These are phyloP conservation scores for Alfaro cultratus DNA, from an alignment of 2,797 vertebrate species.

Conservation along the genomic window DNA sequence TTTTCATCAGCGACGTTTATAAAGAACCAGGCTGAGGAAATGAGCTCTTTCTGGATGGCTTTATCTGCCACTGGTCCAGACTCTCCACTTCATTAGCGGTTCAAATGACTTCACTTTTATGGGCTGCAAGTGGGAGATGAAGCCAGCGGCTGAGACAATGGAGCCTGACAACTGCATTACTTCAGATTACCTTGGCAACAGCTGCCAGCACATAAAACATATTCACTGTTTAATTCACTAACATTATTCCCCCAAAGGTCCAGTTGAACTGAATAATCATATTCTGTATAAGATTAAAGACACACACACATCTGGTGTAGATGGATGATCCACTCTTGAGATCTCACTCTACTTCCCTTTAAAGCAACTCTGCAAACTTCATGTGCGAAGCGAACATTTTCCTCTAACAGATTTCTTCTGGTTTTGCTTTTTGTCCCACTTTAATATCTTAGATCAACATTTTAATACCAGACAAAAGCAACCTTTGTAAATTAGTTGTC, in stretches of 20 bases:
- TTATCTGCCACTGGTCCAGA: constrained; percentile 70
- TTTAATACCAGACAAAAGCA: not conserved
- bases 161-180: constrained; percentile 76
- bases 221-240: constrained; percentile 29
- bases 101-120: constrained; percentile 77
- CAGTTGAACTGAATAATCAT: constrained; percentile 45
- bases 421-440: not conserved
- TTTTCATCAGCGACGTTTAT: constrained; percentile 36
- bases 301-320: constrained; percentile 6
- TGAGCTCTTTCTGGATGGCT: constrained; percentile 38
- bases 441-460: not conserved
- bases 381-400: not conserved
- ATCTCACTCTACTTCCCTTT: not conserved
- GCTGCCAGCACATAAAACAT: constrained; percentile 76
- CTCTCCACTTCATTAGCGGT: constrained; percentile 76
- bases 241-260: constrained; percentile 23
- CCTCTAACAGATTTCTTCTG: not conserved
- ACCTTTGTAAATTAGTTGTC: not conserved
- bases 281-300: constrained; percentile 37
- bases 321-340: constrained; percentile 28
- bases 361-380: not conserved
- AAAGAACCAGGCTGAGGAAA: constrained; percentile 36
- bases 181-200: constrained; percentile 75
- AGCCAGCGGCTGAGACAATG: constrained; percentile 72
- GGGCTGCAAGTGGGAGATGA: constrained; percentile 71